Percentiles rank a stretch among this genome's conserved stretches.
Conservation (phyloP, 2,888 invertebrate species). For the Scotopteryx bipunctaria region DNA sequence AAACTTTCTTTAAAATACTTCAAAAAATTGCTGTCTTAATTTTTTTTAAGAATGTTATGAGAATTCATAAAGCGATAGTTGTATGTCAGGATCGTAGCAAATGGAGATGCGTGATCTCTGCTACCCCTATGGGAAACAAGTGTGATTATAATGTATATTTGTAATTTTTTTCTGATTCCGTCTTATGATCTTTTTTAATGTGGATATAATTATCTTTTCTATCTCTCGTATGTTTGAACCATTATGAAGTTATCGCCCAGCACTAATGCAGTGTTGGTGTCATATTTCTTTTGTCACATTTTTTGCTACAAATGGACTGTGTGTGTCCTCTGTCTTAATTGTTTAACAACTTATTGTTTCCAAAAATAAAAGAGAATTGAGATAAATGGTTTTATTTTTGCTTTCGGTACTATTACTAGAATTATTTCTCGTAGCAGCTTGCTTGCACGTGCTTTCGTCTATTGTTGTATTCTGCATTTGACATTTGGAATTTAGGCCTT, state of each 20-base stretch:
- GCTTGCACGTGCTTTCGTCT: conserved; percentile 50
- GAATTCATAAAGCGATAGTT: too few species aligned
- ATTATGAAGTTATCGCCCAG: conserved; percentile 25
- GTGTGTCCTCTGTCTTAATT: conserved; percentile 71
- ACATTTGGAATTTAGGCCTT: conserved; percentile 48
- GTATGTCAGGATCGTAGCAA: too few species aligned
- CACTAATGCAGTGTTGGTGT: conserved; percentile 59
- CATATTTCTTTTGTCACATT: conserved; percentile 60
- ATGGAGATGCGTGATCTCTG: too few species aligned
- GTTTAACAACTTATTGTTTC: conserved; percentile 65
- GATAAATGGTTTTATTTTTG: conserved; percentile 37
- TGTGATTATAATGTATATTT: too few species aligned
- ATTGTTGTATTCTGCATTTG: conserved; percentile 47
- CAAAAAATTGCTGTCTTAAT: too few species aligned
- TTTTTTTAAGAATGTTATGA: too few species aligned
- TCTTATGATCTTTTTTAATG: too few species aligned
- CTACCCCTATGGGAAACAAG: too few species aligned
- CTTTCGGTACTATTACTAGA: conserved; percentile 38
- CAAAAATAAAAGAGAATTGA: conserved; percentile 38
- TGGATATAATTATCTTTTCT: neutral
- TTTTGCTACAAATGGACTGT: conserved; percentile 58
- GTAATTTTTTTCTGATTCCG: too few species aligned
- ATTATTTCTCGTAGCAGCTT: conserved; percentile 41
- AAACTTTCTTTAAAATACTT: too few species aligned
- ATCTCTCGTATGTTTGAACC: conserved; percentile 29